These are phyloP conservation scores for Eulimnadia texana DNA, from an alignment of 1,140 invertebrate genomes.

Conservation along the genomic window DNA sequence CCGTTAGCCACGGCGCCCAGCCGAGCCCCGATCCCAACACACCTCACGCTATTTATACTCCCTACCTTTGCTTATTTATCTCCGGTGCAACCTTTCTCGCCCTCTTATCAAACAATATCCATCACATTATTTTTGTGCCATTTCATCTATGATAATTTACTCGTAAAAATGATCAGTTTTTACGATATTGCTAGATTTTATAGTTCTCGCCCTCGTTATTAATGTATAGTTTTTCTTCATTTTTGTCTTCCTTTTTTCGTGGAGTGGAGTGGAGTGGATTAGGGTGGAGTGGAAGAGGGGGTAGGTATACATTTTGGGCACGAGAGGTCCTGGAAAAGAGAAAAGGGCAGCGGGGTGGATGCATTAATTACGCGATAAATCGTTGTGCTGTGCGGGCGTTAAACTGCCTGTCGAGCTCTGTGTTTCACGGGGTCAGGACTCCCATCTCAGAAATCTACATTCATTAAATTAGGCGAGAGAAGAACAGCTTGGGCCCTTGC, in stretches of 20 bases:
- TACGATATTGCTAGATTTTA: too few species aligned
- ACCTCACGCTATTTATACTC: background rate
- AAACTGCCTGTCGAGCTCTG: background rate
- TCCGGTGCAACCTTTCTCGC: background rate
- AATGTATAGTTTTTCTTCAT: too few species aligned
- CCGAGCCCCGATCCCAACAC: background rate
- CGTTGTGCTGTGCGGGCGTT: background rate
- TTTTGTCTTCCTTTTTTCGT: too few species aligned
- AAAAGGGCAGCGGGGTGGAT: background rate
- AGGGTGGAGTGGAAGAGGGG: too few species aligned
- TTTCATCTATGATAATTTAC: background rate
- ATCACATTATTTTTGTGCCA: background rate
- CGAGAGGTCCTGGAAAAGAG: background rate
- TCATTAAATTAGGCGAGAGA: background rate
- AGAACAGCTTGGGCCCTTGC: too few species aligned
- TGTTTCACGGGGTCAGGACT: background rate
- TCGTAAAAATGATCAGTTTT: too few species aligned
- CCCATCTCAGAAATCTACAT: background rate
- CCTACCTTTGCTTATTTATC: background rate
- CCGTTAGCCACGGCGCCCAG: background rate
- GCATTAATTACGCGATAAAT: background rate
- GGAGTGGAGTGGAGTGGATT: too few species aligned
- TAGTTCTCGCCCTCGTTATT: too few species aligned
- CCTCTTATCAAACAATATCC: background rate
- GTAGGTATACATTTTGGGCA: background rate